A percentile compares a stretch with the other conserved stretches of the same genome.
Evolutionary conservation across 2,113 vertebrate genomes (phyloP).

Genomic region (Columba livia): DNA sequence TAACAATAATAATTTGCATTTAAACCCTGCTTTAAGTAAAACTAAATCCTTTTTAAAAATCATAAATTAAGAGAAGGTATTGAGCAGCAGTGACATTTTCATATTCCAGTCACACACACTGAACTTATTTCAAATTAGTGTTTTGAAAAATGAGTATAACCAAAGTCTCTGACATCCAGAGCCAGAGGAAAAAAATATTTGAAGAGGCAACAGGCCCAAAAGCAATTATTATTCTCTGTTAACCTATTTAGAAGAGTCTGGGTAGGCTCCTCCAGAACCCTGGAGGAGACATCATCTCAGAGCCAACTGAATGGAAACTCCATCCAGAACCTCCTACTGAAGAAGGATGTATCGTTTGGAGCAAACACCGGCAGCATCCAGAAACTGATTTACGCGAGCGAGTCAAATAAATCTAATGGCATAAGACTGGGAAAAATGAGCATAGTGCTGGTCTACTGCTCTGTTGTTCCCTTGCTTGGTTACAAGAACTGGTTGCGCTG

Average conservation of each 20-base stretch:
- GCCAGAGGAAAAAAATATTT: background rate
- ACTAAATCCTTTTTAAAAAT: background rate
- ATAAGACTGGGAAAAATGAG: background rate
- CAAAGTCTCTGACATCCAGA: background rate
- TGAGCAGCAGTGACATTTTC: conserved; percentile 30
- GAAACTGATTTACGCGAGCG: background rate
- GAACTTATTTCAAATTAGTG: background rate
- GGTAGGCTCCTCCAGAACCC: background rate
- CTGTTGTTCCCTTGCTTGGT: background rate
- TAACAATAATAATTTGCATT: background rate
- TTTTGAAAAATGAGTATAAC: conserved; percentile 34
- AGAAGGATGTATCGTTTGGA: background rate
- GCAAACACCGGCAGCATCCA: background rate
- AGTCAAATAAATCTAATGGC: background rate
- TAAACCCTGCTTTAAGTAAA: background rate
- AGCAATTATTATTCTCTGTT: conserved; percentile 17
- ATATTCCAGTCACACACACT: conserved; percentile 13
- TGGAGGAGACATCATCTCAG: background rate
- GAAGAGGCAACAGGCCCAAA: background rate
- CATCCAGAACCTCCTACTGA: background rate
- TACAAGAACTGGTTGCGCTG: background rate
- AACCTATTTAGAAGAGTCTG: background rate
- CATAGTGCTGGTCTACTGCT: background rate
- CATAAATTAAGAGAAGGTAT: background rate
- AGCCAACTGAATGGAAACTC: background rate